Evolutionary conservation across 2,113 vertebrate genomes (phyloP).

Genomic region (Pyrgilauda ruficollis): DNA sequence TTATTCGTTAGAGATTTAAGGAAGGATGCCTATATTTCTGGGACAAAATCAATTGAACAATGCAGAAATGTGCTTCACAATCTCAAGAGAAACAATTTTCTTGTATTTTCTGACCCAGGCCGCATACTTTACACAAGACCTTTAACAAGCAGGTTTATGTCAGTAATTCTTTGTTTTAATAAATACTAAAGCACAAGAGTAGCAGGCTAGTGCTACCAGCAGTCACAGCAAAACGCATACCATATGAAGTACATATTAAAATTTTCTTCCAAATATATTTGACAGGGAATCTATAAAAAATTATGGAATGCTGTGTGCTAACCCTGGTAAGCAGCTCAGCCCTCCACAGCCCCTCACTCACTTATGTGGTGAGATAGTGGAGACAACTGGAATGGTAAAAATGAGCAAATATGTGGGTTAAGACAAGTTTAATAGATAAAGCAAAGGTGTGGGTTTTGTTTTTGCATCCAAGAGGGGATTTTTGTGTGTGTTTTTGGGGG

Average conservation of each 20-base stretch:
- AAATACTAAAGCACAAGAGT: background rate
- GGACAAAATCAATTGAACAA: background rate
- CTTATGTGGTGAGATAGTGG: accelerated
- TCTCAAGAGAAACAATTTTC: background rate
- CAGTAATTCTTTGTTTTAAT: background rate
- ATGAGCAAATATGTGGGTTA: background rate
- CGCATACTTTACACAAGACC: background rate
- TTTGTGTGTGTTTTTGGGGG: accelerated
- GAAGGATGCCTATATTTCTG: background rate
- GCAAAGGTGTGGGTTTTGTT: background rate
- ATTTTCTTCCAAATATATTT: background rate
- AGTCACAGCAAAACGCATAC: background rate
- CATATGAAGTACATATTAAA: background rate
- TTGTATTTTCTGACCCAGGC: background rate
- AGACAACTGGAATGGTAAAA: background rate
- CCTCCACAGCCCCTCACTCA: accelerated
- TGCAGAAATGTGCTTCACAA: background rate
- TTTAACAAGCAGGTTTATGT: background rate
- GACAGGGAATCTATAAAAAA: background rate
- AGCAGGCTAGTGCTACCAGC: background rate
- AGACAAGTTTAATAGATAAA: background rate
- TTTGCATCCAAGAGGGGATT: accelerated
- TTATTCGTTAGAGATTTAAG: background rate
- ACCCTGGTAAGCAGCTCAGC: background rate
- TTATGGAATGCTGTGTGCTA: background rate